Evolutionary conservation across 1,140 invertebrate genomes (phyloP), one percentile per base, ranked within the genome.

Genomic region (Solenopsis fugax): DNA sequence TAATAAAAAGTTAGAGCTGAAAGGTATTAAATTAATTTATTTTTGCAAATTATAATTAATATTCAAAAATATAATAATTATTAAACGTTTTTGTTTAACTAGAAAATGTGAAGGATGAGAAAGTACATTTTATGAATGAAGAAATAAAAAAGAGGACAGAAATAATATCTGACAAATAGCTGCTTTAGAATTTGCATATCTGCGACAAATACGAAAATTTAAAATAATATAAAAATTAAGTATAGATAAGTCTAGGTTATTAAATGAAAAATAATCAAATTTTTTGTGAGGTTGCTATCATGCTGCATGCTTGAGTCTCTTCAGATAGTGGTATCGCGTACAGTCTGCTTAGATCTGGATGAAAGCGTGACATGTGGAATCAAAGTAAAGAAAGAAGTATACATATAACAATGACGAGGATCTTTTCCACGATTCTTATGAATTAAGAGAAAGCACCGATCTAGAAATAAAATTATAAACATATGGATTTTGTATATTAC

Each of bases 81-180:
- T 65, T 24, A 41, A 92, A 94, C 37, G 34, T 41, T 67, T 60
- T 16, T 69, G 2, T 69, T 69, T 75, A 16, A 50, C 45, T 50
- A 97, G 96, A 97, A 92, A 96, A 96, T 88, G 94, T 96, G 69
- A 97, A 97, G 89, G 97, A 97, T 72, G 96, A 97, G 21, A 95
- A 96, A 65, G 94, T 96, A 65, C 95, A 96, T 64, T 94, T 94
- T n/a, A 58, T 76, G 41, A 60, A 76, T 76, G 96, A 76, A 97
- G 97, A 89, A 96, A 97, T 75, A 96, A 97, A 41, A 75, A 75
- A 75, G 72, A 75, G 1, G 0, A 50, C 4, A 50, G 52, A 21
- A 34, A n/a, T 58, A 73, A 75, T 24, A 34, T 75, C 54, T 75
- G 72, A 58, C 95, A 96, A 65, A 94, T 96, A 58, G 94, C 96